Conservation (phyloP, 2,888 invertebrate species). For the Sinelater perroti region DNA sequence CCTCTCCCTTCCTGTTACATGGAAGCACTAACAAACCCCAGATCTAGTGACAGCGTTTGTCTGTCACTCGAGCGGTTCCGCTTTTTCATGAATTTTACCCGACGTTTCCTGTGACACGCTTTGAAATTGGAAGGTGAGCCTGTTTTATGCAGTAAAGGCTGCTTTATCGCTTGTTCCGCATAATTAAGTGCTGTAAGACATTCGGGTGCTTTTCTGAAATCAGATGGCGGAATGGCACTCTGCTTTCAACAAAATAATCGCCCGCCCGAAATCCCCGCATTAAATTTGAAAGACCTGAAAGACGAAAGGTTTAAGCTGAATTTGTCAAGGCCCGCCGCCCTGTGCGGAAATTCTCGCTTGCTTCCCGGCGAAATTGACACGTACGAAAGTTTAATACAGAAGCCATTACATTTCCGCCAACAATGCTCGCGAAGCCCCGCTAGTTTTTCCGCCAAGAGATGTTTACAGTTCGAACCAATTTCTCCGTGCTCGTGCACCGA, state of each 20-base stretch:
- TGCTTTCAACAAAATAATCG: too few species aligned
- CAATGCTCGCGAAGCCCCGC: too few species aligned
- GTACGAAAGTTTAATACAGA: too few species aligned
- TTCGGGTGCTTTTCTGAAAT: background rate
- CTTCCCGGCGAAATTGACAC: too few species aligned
- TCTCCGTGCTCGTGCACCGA: background rate
- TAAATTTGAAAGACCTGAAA: too few species aligned
- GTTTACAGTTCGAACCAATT: background rate
- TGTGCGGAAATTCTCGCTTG: too few species aligned
- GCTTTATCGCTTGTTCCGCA: constrained; percentile 3
- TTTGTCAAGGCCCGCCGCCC: too few species aligned
- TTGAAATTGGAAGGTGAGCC: constrained; percentile 26
- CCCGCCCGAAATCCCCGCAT: too few species aligned
- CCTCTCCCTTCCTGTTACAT: constrained; percentile 18
- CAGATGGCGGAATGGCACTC: too few species aligned
- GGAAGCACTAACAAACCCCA: constrained; percentile 30
- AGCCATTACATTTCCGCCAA: too few species aligned
- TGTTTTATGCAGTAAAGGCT: constrained; percentile 21
- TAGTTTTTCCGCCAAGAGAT: background rate
- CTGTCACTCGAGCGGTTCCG: constrained; percentile 32
- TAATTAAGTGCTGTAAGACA: constrained; percentile 7
- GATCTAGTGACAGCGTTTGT: constrained; percentile 33
- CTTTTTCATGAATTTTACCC: constrained; percentile 30
- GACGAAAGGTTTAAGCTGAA: too few species aligned
- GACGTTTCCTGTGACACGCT: constrained; percentile 25